Evolutionary conservation across 2,888 invertebrate species (phyloP).

Genomic region (Spialia ferax): DNA sequence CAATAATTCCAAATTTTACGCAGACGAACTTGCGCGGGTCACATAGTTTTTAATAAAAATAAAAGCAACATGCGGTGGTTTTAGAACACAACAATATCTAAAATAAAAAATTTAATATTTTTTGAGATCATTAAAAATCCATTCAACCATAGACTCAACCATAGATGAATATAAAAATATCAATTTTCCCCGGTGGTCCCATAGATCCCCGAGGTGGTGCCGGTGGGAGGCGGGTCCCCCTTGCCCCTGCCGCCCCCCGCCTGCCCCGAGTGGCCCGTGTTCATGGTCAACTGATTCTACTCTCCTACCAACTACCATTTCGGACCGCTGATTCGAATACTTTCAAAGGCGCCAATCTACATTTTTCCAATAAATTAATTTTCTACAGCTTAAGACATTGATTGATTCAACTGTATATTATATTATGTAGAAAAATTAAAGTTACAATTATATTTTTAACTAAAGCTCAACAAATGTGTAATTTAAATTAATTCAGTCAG

Average conservation of each 20-base stretch:
- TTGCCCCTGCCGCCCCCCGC: slow-evolving; percentile 77
- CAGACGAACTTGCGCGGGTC: too few relatives aligned
- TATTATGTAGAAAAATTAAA: too few relatives aligned
- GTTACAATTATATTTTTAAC: too few relatives aligned
- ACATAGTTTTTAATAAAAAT: too few relatives aligned
- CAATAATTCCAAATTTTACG: too few relatives aligned
- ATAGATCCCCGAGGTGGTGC: slow-evolving; percentile 78
- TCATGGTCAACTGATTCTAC: slow-evolving; percentile 72
- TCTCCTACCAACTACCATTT: neutral
- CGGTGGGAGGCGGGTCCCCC: slow-evolving; percentile 79
- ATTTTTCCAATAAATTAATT: neutral
- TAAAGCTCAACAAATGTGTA: too few relatives aligned
- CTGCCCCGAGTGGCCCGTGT: slow-evolving; percentile 81
- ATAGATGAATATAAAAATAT: neutral
- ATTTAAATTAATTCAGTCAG: too few relatives aligned
- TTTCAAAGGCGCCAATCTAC: slow-evolving; percentile 2
- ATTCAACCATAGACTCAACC: too few relatives aligned
- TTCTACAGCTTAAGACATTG: neutral
- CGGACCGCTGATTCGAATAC: neutral
- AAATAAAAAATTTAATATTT: too few relatives aligned
- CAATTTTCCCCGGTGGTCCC: slow-evolving; percentile 36
- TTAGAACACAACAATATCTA: too few relatives aligned
- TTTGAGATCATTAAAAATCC: too few relatives aligned
- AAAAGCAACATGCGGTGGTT: too few relatives aligned
- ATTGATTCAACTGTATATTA: neutral